Base-by-base conservation (phyloP, 1,140 invertebrate species). In the Leptonema lineaticorne region DNA sequence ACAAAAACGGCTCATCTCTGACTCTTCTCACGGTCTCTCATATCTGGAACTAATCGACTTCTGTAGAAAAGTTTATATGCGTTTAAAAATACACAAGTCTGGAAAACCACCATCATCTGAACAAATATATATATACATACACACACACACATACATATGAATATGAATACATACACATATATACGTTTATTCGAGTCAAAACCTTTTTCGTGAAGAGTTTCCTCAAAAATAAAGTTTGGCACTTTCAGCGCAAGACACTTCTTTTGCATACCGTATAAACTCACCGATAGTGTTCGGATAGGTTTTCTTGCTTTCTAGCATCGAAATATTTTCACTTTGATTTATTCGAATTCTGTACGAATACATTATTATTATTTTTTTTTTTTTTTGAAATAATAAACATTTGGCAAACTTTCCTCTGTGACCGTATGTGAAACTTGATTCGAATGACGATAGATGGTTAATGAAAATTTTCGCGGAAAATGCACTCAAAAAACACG, bases 21-120 rank as follows among this genome's bases (percentile, higher is more conserved):
- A 53, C 50, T 53, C 50, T 26, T 53, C 16, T n/a, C 41, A 22
- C 18, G 50, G 50, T 64, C 67, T 69, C 29, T 69, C 67, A 69
- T 69, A 69, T 64, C 67, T 58, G 22, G 60, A 69, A 69, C 60
- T 69, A 69, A 69, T 69, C 67, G 68, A 69, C 63, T 69, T 56
- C 48, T 53, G 28, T 59, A 20, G 67, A 56, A 69, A 69, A 69
- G 30, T 69, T 69, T 65, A 69, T 65, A 65, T 37, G 41, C 68
- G 63, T 69, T 69, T 69, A 65, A 65, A 65, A 69, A 69, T 65
- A 64, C 62, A 69, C 33, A 46, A 53, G 50, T n/a, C n/a, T n/a
- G n/a, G n/a, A n/a, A n/a, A n/a, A n/a, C 50, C 37, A 26, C 20
- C 50, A 26, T 7, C 18, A 63, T 7, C 7, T 53, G 7, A 22